phyloP scores from a whole-genome alignment of 2,797 vertebrate species.

The Psittacula echo region DNA sequence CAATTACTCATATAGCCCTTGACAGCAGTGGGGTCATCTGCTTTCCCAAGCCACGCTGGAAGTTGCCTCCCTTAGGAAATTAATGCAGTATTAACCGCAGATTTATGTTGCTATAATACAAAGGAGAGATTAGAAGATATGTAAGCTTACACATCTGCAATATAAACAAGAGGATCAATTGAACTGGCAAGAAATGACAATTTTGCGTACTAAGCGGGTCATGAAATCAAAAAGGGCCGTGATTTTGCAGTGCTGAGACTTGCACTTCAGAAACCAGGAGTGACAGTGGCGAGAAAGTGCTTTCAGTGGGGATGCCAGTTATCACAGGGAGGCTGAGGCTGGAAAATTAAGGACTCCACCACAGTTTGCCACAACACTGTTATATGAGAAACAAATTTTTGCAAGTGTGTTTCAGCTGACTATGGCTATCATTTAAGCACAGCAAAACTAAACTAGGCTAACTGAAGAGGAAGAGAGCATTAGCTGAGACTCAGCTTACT shows the following conservation, averaged over 20 bases:
- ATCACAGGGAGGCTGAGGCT: neutral
- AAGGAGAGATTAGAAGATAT: constrained; percentile 44
- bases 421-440: neutral
- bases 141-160: constrained; percentile 11
- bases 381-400: neutral
- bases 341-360: neutral
- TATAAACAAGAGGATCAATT: constrained; percentile 43
- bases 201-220: neutral
- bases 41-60: constrained; percentile 37
- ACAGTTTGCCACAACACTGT: neutral
- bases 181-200: constrained; percentile 25
- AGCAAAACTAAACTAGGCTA: neutral
- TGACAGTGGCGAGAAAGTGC: neutral
- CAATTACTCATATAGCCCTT: constrained; percentile 10
- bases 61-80: constrained; percentile 50
- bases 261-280: neutral
- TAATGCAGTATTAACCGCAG: constrained; percentile 34
- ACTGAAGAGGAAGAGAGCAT: neutral
- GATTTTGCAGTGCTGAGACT: neutral
- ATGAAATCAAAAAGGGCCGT: neutral
- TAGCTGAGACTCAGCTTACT: neutral
- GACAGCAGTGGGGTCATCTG: constrained; percentile 25
- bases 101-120: constrained; percentile 44
- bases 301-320: neutral
- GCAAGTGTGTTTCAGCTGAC: neutral